phyloP scores from a whole-genome alignment of 2,888 invertebrate species.

The Lutraria lutraria region DNA sequence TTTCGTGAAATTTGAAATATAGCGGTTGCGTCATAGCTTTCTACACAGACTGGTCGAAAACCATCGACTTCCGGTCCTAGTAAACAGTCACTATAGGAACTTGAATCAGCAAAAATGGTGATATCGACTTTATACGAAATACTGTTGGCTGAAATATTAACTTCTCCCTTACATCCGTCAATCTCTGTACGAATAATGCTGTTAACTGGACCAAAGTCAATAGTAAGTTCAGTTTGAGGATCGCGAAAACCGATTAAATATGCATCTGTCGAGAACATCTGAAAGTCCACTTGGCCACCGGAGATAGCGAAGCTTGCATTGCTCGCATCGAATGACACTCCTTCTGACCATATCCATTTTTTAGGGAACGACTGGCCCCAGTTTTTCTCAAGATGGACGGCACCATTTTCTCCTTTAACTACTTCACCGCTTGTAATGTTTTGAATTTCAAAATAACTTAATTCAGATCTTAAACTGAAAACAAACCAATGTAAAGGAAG shows the following conservation, averaged over 20 bases:
- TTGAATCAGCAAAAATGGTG: slow-evolving; percentile 45
- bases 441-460: slow-evolving; percentile 67
- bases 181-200: slow-evolving; percentile 61
- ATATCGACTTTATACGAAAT: slow-evolving; percentile 67
- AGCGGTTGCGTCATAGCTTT: slow-evolving; percentile 75
- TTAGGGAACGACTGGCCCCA: slow-evolving; percentile 81
- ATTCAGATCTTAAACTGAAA: slow-evolving; percentile 75
- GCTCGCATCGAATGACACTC: slow-evolving; percentile 55
- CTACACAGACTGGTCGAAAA: slow-evolving; percentile 75
- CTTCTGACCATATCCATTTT: slow-evolving; percentile 82
- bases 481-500: slow-evolving; percentile 82
- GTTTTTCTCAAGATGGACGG: slow-evolving; percentile 80
- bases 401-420: slow-evolving; percentile 54
- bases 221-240: slow-evolving; percentile 63
- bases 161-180: slow-evolving; percentile 74
- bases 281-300: slow-evolving; percentile 76
- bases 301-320: slow-evolving; percentile 74
- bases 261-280: slow-evolving; percentile 66
- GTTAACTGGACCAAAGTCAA: slow-evolving; percentile 77
- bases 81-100: slow-evolving; percentile 77
- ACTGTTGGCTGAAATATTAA: slow-evolving; percentile 63
- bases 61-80: slow-evolving; percentile 77
- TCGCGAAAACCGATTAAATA: slow-evolving; percentile 80
- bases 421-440: slow-evolving; percentile 59
- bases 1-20: slow-evolving; percentile 59